Evolutionary conservation across 2,888 invertebrate genomes (phyloP).

Genomic region (Zhuqinia jingwanae): DNA sequence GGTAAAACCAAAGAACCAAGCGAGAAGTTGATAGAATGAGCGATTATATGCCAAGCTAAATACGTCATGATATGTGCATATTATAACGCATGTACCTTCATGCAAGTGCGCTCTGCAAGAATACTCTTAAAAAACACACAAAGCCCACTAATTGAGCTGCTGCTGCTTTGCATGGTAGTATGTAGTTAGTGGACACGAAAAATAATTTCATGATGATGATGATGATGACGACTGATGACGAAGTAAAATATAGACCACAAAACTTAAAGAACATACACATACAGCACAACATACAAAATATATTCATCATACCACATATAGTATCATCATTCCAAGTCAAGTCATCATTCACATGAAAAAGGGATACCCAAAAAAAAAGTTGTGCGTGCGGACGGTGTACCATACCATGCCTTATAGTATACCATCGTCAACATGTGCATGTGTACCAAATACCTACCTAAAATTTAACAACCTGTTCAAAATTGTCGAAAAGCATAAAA

Average conservation of each 20-base stretch:
- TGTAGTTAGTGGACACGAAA: too few relatives aligned
- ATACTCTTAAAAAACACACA: background rate
- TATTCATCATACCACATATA: too few relatives aligned
- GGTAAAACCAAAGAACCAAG: background rate
- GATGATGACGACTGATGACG: too few relatives aligned
- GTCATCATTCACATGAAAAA: too few relatives aligned
- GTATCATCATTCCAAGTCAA: too few relatives aligned
- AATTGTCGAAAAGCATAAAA: background rate
- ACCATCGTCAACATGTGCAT: background rate
- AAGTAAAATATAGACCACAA: too few relatives aligned
- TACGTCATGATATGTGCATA: too few relatives aligned
- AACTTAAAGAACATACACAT: too few relatives aligned
- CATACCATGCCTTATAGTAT: background rate
- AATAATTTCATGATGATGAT: too few relatives aligned
- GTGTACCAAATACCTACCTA: background rate
- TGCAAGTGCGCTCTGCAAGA: background rate
- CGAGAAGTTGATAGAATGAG: background rate
- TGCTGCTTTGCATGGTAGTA: too few relatives aligned
- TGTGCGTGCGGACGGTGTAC: background rate
- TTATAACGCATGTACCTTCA: too few relatives aligned
- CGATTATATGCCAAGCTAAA: too few relatives aligned
- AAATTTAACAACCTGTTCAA: constrained; percentile 18
- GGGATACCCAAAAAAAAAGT: background rate
- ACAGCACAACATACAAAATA: background rate
- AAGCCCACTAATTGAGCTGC: background rate